phyloP scores from a whole-genome alignment of 2,888 invertebrate species.

The Lissonota sp. region DNA sequence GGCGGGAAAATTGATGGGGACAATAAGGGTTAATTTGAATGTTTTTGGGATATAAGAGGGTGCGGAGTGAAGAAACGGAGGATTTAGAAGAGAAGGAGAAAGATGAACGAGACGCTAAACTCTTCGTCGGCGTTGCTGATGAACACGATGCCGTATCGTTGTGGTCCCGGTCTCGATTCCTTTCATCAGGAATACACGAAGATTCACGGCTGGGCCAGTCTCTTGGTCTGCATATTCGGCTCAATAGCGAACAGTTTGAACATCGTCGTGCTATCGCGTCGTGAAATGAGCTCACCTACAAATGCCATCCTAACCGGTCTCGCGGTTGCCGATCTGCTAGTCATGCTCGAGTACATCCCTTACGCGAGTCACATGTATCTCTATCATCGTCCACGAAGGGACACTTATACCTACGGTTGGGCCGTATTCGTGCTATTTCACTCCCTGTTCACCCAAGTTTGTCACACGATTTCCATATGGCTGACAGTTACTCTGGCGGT shows the following conservation, averaged over 20 bases:
- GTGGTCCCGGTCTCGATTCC: conserved; percentile 86
- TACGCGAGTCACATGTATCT: conserved; percentile 93
- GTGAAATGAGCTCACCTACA: conserved; percentile 96
- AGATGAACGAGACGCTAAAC: conserved; percentile 67
- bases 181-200: conserved; percentile 89
- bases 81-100: conserved; percentile 9
- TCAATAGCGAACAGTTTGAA: conserved; percentile 96
- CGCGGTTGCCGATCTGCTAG: conserved; percentile 96
- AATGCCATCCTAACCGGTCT: conserved; percentile 96
- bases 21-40: no score
- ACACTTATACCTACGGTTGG: conserved; percentile 89
- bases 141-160: conserved; percentile 81
- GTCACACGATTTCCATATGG: conserved; percentile 96
- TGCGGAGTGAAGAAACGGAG: no score
- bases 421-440: conserved; percentile 95
- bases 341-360: conserved; percentile 97
- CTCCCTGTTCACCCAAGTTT: conserved; percentile 94
- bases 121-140: conserved; percentile 37
- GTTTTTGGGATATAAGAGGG: no score
- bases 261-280: conserved; percentile 94
- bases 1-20: no score
- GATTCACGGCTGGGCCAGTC: conserved; percentile 93
- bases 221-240: conserved; percentile 95
- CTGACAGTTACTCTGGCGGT: conserved; percentile 96
- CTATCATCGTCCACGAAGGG: conserved; percentile 85